Evolutionary conservation across 2,797 vertebrate species (phyloP).

Genomic region (Schizopygopsis pylzovi): DNA sequence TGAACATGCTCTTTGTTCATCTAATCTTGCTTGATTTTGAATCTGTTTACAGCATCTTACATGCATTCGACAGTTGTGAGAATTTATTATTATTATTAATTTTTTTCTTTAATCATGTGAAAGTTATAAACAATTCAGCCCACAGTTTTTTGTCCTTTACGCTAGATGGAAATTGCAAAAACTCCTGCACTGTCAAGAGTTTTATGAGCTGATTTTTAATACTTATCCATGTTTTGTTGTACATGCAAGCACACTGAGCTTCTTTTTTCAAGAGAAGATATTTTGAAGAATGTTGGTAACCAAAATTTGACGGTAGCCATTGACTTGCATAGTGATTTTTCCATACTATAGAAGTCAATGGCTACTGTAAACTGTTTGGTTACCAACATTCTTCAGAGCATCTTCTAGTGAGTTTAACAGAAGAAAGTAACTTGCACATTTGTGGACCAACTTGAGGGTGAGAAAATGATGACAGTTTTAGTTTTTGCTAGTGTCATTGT

Average conservation of each 20-base stretch:
- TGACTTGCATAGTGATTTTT: not conserved
- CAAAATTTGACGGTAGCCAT: not conserved
- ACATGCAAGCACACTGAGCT: not conserved
- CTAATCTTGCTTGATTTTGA: not conserved
- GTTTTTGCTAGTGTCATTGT: not conserved
- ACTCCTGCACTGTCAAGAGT: not conserved
- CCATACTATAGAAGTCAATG: not conserved
- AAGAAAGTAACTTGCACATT: not conserved
- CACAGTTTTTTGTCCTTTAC: not conserved
- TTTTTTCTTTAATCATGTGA: not conserved
- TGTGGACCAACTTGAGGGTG: not conserved
- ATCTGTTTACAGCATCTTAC: not conserved
- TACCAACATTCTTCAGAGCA: not conserved
- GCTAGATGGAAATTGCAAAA: not conserved
- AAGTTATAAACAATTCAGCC: not conserved
- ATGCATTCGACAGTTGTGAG: not conserved
- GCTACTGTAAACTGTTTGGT: not conserved
- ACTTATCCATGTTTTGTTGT: not conserved
- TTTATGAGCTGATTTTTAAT: not conserved
- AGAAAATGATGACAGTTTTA: not conserved
- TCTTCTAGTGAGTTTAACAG: not conserved
- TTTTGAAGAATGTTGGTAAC: not conserved
- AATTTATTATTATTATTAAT: not conserved
- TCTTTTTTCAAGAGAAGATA: not conserved
- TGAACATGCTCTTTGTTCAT: not conserved